Evolutionary conservation across 1,140 invertebrate genomes (phyloP).

Genomic region (Pentalonia nigronervosa): DNA sequence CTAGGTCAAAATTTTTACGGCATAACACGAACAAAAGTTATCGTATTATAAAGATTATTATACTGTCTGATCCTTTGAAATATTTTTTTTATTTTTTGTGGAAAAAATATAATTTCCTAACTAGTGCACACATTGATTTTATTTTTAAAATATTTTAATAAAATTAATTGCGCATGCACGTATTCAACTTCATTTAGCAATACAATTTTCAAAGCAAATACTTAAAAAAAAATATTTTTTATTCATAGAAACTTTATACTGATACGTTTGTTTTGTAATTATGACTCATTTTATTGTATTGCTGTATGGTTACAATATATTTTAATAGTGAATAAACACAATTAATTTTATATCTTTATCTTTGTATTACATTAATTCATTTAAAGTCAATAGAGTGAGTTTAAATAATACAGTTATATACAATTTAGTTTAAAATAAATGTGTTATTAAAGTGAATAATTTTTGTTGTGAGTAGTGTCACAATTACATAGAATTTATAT

Average conservation of each 20-base stretch:
- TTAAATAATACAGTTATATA: neutral
- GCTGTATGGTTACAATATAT: neutral
- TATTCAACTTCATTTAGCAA: neutral
- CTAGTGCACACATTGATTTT: too few species aligned
- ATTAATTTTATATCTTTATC: too few species aligned
- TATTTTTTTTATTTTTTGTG: too few species aligned
- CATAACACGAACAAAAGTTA: too few species aligned
- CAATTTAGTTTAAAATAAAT: neutral
- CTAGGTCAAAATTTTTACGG: too few species aligned
- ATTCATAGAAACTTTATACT: neutral
- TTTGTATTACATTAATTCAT: too few species aligned
- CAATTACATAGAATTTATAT: neutral
- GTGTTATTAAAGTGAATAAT: neutral
- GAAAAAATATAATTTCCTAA: too few species aligned
- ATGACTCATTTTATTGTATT: neutral
- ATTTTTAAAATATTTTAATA: too few species aligned
- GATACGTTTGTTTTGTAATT: neutral
- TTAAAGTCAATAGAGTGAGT: neutral
- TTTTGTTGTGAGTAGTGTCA: neutral
- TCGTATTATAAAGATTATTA: too few species aligned
- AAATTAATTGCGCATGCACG: too few species aligned
- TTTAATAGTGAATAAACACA: neutral
- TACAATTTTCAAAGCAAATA: neutral
- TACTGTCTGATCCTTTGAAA: too few species aligned
- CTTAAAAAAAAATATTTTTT: neutral